phyloP scores from a whole-genome alignment of 1,140 invertebrate genomes.

The Patella vulgata region DNA sequence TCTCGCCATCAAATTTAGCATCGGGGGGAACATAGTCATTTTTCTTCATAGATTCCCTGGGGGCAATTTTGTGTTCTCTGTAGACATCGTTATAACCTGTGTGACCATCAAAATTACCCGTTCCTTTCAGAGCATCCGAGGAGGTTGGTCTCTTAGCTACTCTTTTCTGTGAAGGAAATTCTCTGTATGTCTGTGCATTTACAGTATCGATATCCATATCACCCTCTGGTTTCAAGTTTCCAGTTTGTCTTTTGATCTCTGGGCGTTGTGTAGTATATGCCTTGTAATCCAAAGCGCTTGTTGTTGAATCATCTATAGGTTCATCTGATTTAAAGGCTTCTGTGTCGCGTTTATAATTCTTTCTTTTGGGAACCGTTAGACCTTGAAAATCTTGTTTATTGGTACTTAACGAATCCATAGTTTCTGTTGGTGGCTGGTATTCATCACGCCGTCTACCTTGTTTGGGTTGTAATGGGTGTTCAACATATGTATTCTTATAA shows the following conservation, averaged over 20 bases:
- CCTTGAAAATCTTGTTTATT: conserved; percentile 12
- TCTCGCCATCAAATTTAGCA: too few species aligned
- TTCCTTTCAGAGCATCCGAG: conserved; percentile 6
- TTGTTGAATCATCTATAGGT: conserved; percentile 13
- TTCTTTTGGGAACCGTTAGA: conserved; percentile 11
- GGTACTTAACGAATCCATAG: conserved; percentile 11
- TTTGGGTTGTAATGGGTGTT: conserved; percentile 19
- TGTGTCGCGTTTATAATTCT: conserved; percentile 15
- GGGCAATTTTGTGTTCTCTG: conserved; percentile 16
- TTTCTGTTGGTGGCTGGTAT: conserved; percentile 12
- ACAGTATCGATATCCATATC: not conserved
- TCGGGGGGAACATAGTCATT: not conserved
- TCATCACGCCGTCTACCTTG: conserved; percentile 1
- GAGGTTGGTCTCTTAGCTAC: conserved; percentile 17
- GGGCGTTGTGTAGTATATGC: conserved; percentile 29
- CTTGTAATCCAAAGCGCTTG: conserved; percentile 9
- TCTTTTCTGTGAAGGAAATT: not conserved
- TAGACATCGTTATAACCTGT: conserved; percentile 29
- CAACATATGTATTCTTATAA: conserved; percentile 26
- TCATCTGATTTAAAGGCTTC: conserved; percentile 9
- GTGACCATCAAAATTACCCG: conserved; percentile 17
- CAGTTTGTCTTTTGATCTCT: conserved; percentile 20
- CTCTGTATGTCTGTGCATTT: not conserved
- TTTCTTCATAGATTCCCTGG: conserved; percentile 3
- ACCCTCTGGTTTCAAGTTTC: not conserved